Conservation (phyloP, 1,140 invertebrate genomes). For the Drosophila pseudoobscura region DNA sequence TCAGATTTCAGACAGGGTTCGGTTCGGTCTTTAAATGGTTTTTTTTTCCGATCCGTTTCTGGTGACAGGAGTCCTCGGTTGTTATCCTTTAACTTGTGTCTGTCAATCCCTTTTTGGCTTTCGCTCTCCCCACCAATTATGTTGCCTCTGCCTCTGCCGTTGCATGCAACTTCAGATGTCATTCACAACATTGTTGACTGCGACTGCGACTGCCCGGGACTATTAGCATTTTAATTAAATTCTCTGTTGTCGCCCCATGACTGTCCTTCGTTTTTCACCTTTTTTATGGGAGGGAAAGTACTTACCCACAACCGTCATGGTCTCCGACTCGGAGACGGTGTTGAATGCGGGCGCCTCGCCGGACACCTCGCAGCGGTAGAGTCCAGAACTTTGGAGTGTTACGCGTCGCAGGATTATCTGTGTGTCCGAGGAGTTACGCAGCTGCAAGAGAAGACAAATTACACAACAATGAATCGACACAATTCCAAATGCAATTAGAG, state of each 20-base stretch:
- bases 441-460: conserved; percentile 83
- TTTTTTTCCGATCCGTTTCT: conserved; percentile 1
- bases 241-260: conserved; percentile 57
- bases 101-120: conserved; percentile 20
- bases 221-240: conserved; percentile 82
- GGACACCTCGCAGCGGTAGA: conserved; percentile 91
- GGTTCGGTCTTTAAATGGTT: conserved; percentile 34
- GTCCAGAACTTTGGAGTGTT: conserved; percentile 87
- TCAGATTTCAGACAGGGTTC: conserved; percentile 29
- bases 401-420: conserved; percentile 88
- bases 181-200: conserved; percentile 70
- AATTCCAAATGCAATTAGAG: conserved; percentile 70
- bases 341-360: conserved; percentile 90
- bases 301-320: conserved; percentile 91
- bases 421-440: conserved; percentile 87
- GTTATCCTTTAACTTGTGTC: conserved; percentile 47
- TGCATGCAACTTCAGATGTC: conserved; percentile 28
- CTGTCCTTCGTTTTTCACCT: conserved; percentile 20
- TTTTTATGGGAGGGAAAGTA: conserved; percentile 4
- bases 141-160: conserved; percentile 49
- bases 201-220: conserved; percentile 24
- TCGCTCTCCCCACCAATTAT: conserved; percentile 52
- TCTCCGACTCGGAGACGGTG: conserved; percentile 89
- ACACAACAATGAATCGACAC: conserved; percentile 59
- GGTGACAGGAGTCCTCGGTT: conserved; percentile 19